Evolutionary conservation across 2,113 vertebrate species (phyloP).

Genomic region (Sisor rabdophorus): DNA sequence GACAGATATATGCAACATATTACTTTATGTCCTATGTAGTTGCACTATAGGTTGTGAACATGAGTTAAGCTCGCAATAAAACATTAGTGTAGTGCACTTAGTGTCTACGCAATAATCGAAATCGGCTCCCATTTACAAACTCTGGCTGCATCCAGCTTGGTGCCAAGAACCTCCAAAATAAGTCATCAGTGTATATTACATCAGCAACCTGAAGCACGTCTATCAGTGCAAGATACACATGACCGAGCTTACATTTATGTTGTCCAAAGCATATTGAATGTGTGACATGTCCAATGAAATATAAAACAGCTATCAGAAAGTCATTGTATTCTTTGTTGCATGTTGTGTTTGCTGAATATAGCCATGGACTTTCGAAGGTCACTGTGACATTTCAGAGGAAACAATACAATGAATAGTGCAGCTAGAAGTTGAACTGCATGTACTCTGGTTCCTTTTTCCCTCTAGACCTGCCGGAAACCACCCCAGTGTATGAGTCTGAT

Average conservation of each 20-base stretch:
- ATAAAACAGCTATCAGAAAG: neutral
- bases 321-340: neutral
- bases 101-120: no score
- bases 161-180: no score
- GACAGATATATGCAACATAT: no score
- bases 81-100: no score
- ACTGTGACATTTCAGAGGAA: constrained; percentile 20
- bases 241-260: neutral
- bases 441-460: neutral
- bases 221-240: neutral
- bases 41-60: no score
- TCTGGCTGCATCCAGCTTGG: no score
- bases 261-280: neutral
- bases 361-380: constrained; percentile 2
- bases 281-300: neutral
- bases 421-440: constrained; percentile 10
- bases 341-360: constrained; percentile 14
- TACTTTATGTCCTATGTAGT: no score
- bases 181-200: neutral
- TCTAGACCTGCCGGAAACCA: neutral
- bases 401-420: constrained; percentile 13
- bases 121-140: no score
- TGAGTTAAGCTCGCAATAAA: no score
- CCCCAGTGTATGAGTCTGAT: neutral
- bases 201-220: neutral